phyloP scores from a whole-genome alignment of 2,113 vertebrate species.

The Cercocebus atys region DNA sequence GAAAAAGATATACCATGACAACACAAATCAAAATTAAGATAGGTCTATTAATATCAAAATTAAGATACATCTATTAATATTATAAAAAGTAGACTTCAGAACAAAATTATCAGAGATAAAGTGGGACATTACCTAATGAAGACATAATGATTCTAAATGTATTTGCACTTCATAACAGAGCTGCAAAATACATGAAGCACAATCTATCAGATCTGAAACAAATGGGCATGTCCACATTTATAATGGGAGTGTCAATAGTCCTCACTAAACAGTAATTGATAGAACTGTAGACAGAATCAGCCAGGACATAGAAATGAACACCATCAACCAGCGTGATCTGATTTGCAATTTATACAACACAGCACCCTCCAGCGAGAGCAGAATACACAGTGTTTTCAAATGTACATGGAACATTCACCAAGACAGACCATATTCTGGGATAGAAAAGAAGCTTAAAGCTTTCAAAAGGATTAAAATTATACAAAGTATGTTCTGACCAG shows the following conservation, averaged over 20 bases:
- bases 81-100: not conserved
- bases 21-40: not conserved
- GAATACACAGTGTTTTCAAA: not conserved
- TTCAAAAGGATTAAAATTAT: not conserved
- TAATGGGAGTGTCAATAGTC: fast-evolving
- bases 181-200: not conserved
- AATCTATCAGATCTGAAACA: not conserved
- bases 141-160: not conserved
- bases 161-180: not conserved
- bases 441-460: no score
- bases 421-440: not conserved
- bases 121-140: not conserved
- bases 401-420: fast-evolving
- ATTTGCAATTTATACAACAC: not conserved
- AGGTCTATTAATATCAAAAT: not conserved
- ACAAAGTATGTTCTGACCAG: not conserved
- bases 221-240: fast-evolving
- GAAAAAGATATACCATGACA: not conserved
- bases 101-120: not conserved
- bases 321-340: no score
- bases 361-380: not conserved
- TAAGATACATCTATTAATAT: not conserved
- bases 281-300: not conserved
- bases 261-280: fast-evolving
- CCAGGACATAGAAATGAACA: not conserved